These are phyloP conservation scores for Panthera uncia DNA, from an alignment of 2,113 vertebrate species.

Conservation along the genomic window DNA sequence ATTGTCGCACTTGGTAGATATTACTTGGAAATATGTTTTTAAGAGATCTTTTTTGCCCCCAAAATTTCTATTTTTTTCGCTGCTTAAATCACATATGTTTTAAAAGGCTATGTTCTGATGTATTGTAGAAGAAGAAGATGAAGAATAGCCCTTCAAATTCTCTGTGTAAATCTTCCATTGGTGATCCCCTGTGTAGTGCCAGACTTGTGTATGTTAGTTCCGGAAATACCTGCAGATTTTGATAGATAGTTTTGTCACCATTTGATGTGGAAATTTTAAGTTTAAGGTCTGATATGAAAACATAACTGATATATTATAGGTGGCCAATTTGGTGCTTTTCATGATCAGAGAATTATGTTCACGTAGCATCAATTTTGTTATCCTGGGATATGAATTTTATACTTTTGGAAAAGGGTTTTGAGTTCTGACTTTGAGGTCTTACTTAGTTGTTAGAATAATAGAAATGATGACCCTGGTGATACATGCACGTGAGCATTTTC, in stretches of 20 bases:
- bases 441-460: neutral
- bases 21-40: constrained; percentile 22
- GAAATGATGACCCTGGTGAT: neutral
- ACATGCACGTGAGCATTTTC: neutral
- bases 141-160: neutral
- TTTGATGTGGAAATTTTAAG: neutral
- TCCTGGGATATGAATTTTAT: neutral
- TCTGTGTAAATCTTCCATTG: neutral
- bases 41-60: neutral
- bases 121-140: neutral
- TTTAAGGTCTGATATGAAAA: neutral
- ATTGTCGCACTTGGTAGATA: neutral
- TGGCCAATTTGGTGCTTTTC: neutral
- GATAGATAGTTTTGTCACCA: neutral
- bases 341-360: neutral
- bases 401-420: neutral
- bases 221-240: neutral
- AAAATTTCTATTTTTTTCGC: neutral
- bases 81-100: neutral
- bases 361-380: neutral
- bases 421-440: neutral
- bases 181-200: neutral
- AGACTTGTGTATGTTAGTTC: neutral
- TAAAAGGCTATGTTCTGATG: neutral
- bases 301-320: neutral